Conservation (phyloP, 2,113 vertebrate species). For the Noturus placidus region DNA sequence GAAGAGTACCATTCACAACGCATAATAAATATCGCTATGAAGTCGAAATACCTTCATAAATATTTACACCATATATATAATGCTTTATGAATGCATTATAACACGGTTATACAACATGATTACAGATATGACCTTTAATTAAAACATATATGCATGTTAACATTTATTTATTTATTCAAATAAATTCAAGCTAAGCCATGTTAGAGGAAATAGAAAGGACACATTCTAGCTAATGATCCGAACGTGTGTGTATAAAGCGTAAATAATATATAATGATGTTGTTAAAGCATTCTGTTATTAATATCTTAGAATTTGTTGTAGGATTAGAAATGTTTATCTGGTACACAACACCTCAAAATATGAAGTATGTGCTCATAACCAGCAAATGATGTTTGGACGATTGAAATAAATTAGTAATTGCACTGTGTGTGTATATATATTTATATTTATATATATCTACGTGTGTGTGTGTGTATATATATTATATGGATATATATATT, state of each 20-base stretch:
- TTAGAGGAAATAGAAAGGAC: not conserved
- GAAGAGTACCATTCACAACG: not conserved
- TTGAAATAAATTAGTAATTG: conserved; percentile 10
- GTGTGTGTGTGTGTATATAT: too few relatives aligned
- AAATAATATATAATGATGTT: not conserved
- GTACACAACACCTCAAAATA: not conserved
- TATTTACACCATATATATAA: not conserved
- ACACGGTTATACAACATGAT: not conserved
- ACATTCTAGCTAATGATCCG: not conserved
- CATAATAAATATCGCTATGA: not conserved
- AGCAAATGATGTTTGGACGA: not conserved
- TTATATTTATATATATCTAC: not conserved
- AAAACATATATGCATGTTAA: not conserved
- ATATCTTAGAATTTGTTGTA: not conserved
- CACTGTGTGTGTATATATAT: not conserved
- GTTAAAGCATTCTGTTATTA: not conserved
- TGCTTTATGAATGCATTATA: not conserved
- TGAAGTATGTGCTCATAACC: not conserved
- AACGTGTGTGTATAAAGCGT: not conserved
- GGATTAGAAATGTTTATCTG: not conserved
- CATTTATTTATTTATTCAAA: not conserved
- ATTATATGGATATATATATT: not conserved
- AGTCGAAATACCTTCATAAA: not conserved
- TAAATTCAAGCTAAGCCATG: not conserved
- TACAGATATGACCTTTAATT: not conserved